Evolutionary conservation across 2,113 vertebrate species (phyloP).

Genomic region (Chunga burmeisteri): DNA sequence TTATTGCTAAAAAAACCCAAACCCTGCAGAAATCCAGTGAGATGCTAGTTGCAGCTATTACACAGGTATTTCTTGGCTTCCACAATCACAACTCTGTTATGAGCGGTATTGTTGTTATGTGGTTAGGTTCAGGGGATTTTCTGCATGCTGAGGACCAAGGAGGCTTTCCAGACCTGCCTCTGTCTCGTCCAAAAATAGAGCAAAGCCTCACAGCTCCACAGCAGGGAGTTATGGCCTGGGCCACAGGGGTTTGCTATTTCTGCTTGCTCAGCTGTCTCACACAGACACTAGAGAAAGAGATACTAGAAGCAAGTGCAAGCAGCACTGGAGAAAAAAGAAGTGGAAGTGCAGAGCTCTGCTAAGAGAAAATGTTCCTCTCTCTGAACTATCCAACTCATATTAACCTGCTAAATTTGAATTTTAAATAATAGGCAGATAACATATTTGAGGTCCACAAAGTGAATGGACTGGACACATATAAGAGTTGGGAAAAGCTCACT

Average conservation of each 20-base stretch:
- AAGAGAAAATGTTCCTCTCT: not conserved
- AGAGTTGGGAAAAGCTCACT: not conserved
- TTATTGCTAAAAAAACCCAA: not conserved
- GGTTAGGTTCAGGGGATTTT: not conserved
- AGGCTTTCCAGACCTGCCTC: not conserved
- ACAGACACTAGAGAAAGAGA: not conserved
- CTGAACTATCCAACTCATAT: not conserved
- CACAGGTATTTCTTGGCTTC: not conserved
- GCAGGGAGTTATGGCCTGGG: not conserved
- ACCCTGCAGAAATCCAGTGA: not conserved
- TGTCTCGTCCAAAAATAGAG: not conserved
- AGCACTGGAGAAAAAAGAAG: not conserved
- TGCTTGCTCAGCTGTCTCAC: not conserved
- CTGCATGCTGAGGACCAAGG: not conserved
- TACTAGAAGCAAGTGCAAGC: not conserved
- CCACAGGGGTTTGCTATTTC: not conserved
- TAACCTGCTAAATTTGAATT: not conserved
- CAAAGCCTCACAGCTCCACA: not conserved
- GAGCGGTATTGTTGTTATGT: not conserved
- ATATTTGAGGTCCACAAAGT: not conserved
- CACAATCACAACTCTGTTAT: not conserved
- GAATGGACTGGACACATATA: not conserved
- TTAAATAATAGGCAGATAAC: not conserved
- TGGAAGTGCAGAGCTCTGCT: not conserved
- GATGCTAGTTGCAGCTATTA: not conserved